Base-by-base conservation (phyloP, 2,113 vertebrate species). In the Takifugu bimaculatus region DNA sequence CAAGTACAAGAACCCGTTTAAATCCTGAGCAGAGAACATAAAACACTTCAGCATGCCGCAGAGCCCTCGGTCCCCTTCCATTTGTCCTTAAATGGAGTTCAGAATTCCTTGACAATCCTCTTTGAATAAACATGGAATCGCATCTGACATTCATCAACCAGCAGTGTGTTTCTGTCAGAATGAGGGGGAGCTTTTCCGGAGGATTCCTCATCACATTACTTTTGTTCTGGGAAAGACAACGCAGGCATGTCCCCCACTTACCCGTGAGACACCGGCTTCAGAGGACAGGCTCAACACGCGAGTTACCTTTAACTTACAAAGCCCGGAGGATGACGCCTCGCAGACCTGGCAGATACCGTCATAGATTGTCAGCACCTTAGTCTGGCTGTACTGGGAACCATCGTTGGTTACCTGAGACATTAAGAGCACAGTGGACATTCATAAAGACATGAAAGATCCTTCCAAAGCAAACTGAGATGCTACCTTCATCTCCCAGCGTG, bases 261-360 rank as follows among this genome's bases (percentile, higher is more conserved):
- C 13, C 45, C 3, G 45, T 12, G 44, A 47, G 44, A 47, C 44
- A 47, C 5, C 32, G 32, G 32, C 32, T 35, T 35, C 32, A 39
- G 35, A 1, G 7, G 35, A 10, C 35, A 1, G 35, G 35, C 35
- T 39, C 35, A 9, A 3, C 35, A 11, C 11, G 35, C 35, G 5
- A 85, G 84, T 92, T 94, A 93, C 91, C 92, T 93, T 95, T 92
- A 93, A 91, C 91, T 92, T 91, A 87, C 91, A 93, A 80, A 92
- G 86, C 88, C 85, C 85, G 6, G 86, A 82, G 57, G 71, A 77
- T 2, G 84, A 84, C 2, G 77, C 78, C 42, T 88, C 76, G 55
- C 91, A 93, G 65, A 83, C 72, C 83, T 94, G 93, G 81, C 93
- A 93, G 29, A 90, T 75, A 0, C 88, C 89, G 0, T 93, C 86